Conservation (phyloP, 2,888 invertebrate species). For the Ochropleura plecta region DNA sequence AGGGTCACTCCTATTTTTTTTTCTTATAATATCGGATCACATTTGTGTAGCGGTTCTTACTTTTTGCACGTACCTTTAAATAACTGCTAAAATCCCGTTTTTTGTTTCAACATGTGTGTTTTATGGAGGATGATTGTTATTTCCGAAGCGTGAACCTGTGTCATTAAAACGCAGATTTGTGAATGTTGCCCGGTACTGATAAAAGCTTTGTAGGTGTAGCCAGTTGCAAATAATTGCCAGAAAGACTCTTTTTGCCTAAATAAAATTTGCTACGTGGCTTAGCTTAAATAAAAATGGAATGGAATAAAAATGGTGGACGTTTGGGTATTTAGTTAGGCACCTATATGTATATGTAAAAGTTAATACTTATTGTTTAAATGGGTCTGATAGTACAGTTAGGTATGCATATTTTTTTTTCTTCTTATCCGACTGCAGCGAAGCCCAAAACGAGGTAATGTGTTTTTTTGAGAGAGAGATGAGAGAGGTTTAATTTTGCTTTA, state of each 20-base stretch:
- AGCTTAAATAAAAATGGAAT: conserved; percentile 49
- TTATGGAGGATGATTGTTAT: conserved; percentile 69
- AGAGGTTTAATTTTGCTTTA: neutral
- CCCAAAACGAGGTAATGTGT: neutral
- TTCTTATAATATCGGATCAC: too few species aligned
- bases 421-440: neutral
- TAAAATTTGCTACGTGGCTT: conserved; percentile 66
- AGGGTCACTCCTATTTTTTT: too few species aligned
- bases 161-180: conserved; percentile 67
- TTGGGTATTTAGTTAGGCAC: neutral
- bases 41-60: too few species aligned
- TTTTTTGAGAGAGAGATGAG: neutral
- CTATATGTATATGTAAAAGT: neutral
- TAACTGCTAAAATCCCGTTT: conserved; percentile 41
- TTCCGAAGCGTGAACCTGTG: conserved; percentile 51
- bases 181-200: conserved; percentile 63
- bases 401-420: neutral
- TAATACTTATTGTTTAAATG: neutral
- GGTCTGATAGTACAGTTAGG: neutral
- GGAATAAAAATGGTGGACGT: conserved; percentile 46
- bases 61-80: too few species aligned
- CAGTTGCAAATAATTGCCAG: conserved; percentile 69
- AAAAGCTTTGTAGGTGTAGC: conserved; percentile 57
- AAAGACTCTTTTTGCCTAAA: conserved; percentile 57
- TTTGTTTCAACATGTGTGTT: conserved; percentile 62